phyloP scores from a whole-genome alignment of 2,888 invertebrate species.

The Leistus spinibarbis region DNA sequence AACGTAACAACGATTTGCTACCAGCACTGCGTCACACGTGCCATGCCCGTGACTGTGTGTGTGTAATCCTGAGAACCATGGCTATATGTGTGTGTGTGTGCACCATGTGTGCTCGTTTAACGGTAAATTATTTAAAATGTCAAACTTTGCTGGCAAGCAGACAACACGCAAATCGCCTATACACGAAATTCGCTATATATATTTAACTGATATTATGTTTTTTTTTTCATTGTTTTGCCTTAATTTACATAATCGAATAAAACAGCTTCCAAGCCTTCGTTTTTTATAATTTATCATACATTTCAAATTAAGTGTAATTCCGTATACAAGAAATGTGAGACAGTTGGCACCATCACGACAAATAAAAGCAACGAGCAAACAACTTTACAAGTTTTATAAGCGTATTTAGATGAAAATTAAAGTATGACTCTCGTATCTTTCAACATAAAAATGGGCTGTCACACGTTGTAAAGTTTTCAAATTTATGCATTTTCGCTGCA shows the following conservation, averaged over 20 bases:
- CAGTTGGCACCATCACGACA: not conserved
- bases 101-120: constrained; percentile 2
- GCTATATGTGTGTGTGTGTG: constrained; percentile 10
- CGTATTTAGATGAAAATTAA: not conserved
- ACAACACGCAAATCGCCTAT: not conserved
- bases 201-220: not conserved
- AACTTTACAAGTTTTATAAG: not conserved
- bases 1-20: not conserved
- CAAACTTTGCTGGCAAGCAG: constrained; percentile 27
- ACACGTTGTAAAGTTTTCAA: not conserved
- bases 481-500: not conserved
- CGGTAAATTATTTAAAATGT: constrained; percentile 26
- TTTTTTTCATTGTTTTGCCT: not conserved
- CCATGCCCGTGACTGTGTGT: not conserved
- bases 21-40: not conserved
- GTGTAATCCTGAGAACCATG: not conserved
- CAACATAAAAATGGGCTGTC: not conserved
- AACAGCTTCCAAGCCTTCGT: not conserved
- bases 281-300: not conserved
- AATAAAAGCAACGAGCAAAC: not conserved
- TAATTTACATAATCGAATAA: not conserved
- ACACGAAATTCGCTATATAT: not conserved
- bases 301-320: not conserved
- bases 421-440: not conserved
- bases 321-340: not conserved